phyloP scores from a whole-genome alignment of 30 jellyfish, hydroid and myxozoan genomes.

The Nemopilema nomurai region DNA sequence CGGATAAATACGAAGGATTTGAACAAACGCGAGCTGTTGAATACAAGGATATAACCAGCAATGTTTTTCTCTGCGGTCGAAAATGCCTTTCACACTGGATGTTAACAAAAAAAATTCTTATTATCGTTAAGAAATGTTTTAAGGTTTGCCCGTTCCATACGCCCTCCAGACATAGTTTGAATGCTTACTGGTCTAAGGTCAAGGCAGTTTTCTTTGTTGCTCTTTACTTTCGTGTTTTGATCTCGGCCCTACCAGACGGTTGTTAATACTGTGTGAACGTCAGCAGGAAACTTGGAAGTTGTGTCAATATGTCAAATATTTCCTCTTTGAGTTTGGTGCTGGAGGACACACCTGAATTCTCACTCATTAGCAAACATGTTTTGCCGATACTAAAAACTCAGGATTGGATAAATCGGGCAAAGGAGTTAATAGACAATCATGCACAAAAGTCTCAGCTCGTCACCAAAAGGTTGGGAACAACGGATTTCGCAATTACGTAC shows the following conservation, averaged over 20 bases:
- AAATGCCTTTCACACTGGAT: constrained; percentile 1
- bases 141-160: not conserved
- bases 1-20: not conserved
- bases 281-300: not conserved
- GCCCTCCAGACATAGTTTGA: constrained; percentile 12
- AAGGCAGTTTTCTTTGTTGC: constrained; percentile 7
- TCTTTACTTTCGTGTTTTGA: not conserved
- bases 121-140: not conserved
- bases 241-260: not conserved
- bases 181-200: constrained; percentile 11
- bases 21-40: constrained; percentile 1
- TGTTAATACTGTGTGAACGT: not conserved
- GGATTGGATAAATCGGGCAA: constrained; percentile 29
- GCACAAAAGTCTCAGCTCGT: constrained; percentile 42
- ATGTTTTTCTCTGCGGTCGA: constrained; percentile 31
- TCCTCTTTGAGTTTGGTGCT: constrained; percentile 5
- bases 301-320: not conserved
- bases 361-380: not conserved
- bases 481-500: constrained; percentile 44
- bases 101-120: not conserved
- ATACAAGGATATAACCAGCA: constrained; percentile 1
- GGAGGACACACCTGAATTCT: constrained; percentile 23
- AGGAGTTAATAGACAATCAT: constrained; percentile 33
- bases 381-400: constrained; percentile 50
- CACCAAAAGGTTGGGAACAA: constrained; percentile 22